These are phyloP conservation scores for Ictalurus furcatus DNA, from an alignment of 2,113 vertebrate species.

Conservation along the genomic window DNA sequence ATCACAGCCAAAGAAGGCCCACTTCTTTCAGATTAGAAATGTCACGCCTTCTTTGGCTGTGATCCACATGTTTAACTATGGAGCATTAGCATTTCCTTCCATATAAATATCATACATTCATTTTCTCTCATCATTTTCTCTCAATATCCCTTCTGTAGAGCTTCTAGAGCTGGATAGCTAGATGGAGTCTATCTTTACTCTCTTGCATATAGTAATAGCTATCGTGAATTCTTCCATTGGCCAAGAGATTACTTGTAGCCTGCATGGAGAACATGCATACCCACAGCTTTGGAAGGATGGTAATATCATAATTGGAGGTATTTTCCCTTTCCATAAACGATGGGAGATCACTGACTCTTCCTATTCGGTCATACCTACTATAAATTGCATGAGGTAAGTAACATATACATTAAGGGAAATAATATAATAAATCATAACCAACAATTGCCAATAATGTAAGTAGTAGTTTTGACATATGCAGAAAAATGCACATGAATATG, in stretches of 20 bases:
- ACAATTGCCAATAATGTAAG: background rate
- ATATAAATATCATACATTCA: background rate
- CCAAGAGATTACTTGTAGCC: background rate
- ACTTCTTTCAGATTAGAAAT: background rate
- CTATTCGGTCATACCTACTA: background rate
- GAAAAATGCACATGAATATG: background rate
- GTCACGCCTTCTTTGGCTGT: background rate
- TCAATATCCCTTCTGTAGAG: background rate
- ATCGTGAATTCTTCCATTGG: conserved; percentile 9
- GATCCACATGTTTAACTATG: background rate
- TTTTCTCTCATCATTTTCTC: background rate
- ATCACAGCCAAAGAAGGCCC: background rate
- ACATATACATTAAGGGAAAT: background rate
- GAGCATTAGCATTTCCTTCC: background rate
- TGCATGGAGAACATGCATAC: background rate
- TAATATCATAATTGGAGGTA: conserved; percentile 24
- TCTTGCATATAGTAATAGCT: conserved; percentile 13
- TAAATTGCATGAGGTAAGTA: conserved; percentile 32
- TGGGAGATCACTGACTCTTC: conserved; percentile 17
- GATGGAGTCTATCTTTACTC: conserved; percentile 21
- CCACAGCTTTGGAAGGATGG: conserved; percentile 32
- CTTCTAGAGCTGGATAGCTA: background rate
- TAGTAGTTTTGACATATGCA: background rate
- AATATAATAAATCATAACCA: background rate
- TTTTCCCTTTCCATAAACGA: conserved; percentile 23